Conservation (phyloP, 2,113 vertebrate species). For the Puffinus mauretanicus region DNA sequence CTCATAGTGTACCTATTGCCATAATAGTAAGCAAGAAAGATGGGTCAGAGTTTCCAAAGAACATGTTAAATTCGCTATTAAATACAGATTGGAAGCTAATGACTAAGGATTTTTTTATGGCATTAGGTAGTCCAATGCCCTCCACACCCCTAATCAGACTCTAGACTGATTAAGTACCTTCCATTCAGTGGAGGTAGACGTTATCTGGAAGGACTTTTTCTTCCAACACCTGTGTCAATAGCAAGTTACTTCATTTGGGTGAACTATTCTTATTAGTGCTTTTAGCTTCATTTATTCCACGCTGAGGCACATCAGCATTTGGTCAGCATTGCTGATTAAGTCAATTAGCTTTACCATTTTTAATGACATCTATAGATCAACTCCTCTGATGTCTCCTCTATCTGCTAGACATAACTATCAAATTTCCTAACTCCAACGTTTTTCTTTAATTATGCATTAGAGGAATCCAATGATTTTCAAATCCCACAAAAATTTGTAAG, state of each 20-base stretch:
- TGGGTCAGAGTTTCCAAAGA: not conserved
- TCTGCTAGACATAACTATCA: not conserved
- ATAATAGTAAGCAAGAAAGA: not conserved
- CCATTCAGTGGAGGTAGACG: rapidly evolving
- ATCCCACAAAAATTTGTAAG: not conserved
- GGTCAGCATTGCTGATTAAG: not conserved
- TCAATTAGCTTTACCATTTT: not conserved
- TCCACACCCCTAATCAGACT: not conserved
- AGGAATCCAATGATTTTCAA: not conserved
- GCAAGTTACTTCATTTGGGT: not conserved
- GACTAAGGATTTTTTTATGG: not conserved
- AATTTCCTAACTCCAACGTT: not conserved
- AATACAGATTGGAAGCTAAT: not conserved
- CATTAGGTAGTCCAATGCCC: not conserved
- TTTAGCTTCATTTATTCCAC: not conserved
- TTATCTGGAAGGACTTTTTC: not conserved
- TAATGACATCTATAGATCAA: not conserved
- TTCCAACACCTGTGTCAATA: not conserved
- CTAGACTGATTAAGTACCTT: not conserved
- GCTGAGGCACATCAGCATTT: not conserved
- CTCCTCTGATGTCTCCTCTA: not conserved
- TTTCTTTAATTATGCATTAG: not conserved
- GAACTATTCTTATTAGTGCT: not conserved
- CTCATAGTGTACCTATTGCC: not conserved
- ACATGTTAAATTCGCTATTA: not conserved